Evolutionary conservation across 2,113 vertebrate genomes (phyloP), one percentile per base, ranked within the genome.

Genomic region (Syrmaticus mikado): DNA sequence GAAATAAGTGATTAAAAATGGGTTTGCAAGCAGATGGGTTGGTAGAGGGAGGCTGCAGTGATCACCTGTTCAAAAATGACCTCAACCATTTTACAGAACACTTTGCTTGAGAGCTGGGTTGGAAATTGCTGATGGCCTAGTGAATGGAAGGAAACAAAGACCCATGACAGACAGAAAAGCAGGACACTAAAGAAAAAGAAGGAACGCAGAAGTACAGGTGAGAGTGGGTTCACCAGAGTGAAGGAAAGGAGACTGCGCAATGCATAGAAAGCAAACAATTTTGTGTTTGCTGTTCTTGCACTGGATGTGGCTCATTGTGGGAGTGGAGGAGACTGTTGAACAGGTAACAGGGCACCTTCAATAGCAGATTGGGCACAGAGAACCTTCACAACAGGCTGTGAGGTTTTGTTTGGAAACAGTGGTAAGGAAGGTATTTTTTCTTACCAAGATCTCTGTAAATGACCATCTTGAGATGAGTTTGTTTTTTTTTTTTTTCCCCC

Each of bases 231-330:
- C 1, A 72, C 13, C 8, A 45, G 20, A 73, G 5, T 25, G 19
- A 55, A 40, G 45, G 58, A 8, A 40, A 72, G 25, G 43, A 58
- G 30, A 28, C 19, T 36, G 25, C n/a, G 17, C 24, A 77, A 24
- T 28, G 45, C 32, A 40, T 4, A 70, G 46, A 87, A 61, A 61
- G 64, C 25, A 61, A 66, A 70, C 3, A 57, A 28, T 8, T 22
- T 50, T 84, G 28, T 60, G 34, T 11, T 88, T 71, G 22, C 17
- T 13, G 22, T 40, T 90, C 40, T 72, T 65, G 43, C 19, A 4
- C 14, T 73, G 24, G n/a, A 57, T 8, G 11, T 41, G 62, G 16
- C 34, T 87, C n/a, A 62, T 0, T 0, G 0, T 28, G 45, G 40
- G 24, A 66, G 40, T 13, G 27, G 16, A 43, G n/a, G 66, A 15